Conservation (phyloP, 2,113 vertebrate genomes). For the Hippocampus zosterae region DNA sequence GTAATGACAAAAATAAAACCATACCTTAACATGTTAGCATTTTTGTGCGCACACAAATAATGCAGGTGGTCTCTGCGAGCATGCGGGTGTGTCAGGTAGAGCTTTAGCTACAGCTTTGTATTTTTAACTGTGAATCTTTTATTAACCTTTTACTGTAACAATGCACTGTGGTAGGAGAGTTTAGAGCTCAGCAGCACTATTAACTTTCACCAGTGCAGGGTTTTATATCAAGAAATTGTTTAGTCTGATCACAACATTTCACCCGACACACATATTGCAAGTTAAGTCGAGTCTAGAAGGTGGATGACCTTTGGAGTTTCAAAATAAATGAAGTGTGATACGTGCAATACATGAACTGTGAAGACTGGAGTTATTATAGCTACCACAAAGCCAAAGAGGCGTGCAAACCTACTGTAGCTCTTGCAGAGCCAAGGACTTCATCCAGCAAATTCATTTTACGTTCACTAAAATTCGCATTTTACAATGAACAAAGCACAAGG, state of each 20-base stretch:
- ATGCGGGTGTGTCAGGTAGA: neutral
- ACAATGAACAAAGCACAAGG: neutral
- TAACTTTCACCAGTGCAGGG: neutral
- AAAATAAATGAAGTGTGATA: neutral
- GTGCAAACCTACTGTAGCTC: neutral
- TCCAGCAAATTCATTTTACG: neutral
- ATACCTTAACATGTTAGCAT: neutral
- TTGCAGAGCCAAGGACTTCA: neutral
- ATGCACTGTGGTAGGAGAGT: neutral
- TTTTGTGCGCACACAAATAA: neutral
- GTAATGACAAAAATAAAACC: slow-evolving; percentile 13
- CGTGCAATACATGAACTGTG: neutral
- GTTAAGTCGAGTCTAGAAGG: neutral
- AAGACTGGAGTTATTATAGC: slow-evolving; percentile 11
- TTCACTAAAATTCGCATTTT: neutral
- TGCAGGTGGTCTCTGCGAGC: neutral
- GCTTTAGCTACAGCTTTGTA: neutral
- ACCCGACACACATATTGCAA: neutral
- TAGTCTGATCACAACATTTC: neutral
- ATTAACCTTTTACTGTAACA: neutral
- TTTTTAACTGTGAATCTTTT: neutral
- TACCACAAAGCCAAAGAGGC: slow-evolving; percentile 6
- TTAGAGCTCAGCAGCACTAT: neutral
- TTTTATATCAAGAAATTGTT: neutral
- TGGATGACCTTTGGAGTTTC: slow-evolving; percentile 1